These are phyloP conservation scores for Planococcus citri DNA, from an alignment of 1,140 invertebrate genomes.

Conservation along the genomic window DNA sequence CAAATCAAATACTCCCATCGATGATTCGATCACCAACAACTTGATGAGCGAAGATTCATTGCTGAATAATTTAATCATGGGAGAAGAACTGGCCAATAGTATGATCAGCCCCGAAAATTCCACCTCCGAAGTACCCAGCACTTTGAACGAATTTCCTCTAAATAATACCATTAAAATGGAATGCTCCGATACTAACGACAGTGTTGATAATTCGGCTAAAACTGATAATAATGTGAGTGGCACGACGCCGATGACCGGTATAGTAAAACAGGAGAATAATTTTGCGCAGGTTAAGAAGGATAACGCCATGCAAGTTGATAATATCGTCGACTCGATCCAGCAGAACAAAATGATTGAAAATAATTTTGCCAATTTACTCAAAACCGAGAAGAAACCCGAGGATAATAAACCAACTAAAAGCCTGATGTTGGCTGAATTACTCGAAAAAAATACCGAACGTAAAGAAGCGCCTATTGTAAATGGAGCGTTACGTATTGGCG, in stretches of 20 bases:
- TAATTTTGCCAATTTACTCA: slow-evolving; percentile 5
- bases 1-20: slow-evolving; percentile 40
- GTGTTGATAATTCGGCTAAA: background rate
- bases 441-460: slow-evolving; percentile 50
- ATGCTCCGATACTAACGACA: background rate
- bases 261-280: background rate
- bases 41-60: slow-evolving; percentile 17
- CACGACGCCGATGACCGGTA: background rate
- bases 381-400: background rate
- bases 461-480: slow-evolving; percentile 43
- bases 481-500: slow-evolving; percentile 45
- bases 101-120: background rate
- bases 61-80: background rate
- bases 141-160: background rate
- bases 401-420: slow-evolving; percentile 25
- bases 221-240: background rate
- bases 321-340: background rate
- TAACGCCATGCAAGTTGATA: background rate
- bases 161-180: background rate
- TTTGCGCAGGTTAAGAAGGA: background rate
- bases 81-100: slow-evolving; percentile 9
- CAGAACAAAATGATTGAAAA: background rate
- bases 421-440: slow-evolving; percentile 49
- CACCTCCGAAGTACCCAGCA: background rate
- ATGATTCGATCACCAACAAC: slow-evolving; percentile 34